These are phyloP conservation scores for Eudasyphora cyanicolor DNA, from an alignment of 2,888 invertebrate genomes.

Conservation along the genomic window DNA sequence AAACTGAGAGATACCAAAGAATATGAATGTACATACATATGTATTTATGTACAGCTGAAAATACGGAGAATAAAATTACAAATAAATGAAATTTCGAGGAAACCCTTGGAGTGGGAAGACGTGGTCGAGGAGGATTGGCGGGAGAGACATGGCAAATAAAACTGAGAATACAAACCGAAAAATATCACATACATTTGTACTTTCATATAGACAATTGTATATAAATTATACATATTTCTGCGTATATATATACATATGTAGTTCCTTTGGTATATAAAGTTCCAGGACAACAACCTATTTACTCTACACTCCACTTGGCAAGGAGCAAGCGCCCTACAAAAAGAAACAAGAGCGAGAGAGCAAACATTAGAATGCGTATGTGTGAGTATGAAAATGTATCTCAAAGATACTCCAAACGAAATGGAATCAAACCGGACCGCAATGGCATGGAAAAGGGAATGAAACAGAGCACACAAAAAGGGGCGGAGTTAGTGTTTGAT, in stretches of 20 bases:
- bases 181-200: not conserved
- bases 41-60: slow-evolving; percentile 7
- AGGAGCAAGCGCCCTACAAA: slow-evolving; percentile 49
- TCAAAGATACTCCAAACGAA: slow-evolving; percentile 19
- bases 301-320: not conserved
- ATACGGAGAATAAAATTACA: slow-evolving; percentile 44
- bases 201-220: not conserved
- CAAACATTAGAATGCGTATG: not conserved
- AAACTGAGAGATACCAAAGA: not conserved
- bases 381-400: slow-evolving; percentile 26
- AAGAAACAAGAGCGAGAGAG: not conserved
- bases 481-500: not conserved
- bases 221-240: not conserved
- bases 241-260: not conserved
- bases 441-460: not conserved
- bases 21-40: not conserved
- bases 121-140: slow-evolving; percentile 35
- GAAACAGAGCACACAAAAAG: not conserved
- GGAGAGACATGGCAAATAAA: slow-evolving; percentile 41
- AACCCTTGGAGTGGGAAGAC: not conserved
- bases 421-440: not conserved
- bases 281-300: slow-evolving; percentile 63
- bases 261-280: slow-evolving; percentile 30
- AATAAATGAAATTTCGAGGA: slow-evolving; percentile 44
- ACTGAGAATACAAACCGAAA: slow-evolving; percentile 42